A percentile compares a stretch with the other conserved stretches of the same genome.
Evolutionary conservation across 2,797 vertebrate genomes (phyloP).

Genomic region (Squalus acanthias): DNA sequence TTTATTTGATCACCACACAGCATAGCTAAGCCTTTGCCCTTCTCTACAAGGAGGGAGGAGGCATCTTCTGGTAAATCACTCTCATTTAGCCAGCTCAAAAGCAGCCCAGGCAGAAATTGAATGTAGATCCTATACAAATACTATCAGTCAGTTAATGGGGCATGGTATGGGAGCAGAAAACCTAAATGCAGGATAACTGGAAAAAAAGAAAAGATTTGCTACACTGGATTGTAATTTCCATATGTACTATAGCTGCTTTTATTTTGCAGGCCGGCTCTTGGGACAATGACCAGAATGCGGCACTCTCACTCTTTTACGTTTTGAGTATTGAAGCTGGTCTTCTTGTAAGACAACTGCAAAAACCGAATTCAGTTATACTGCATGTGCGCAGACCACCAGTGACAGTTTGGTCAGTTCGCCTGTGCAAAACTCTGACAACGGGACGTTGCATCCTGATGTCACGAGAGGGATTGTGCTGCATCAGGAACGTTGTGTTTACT

Average conservation of each 20-base stretch:
- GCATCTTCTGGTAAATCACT: neutral
- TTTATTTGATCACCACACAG: neutral
- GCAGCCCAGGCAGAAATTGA: neutral
- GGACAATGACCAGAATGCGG: neutral
- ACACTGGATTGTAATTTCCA: neutral
- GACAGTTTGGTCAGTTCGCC: neutral
- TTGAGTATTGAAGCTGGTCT: neutral
- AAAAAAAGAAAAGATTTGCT: neutral
- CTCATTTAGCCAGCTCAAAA: neutral
- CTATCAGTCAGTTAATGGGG: neutral
- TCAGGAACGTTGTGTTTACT: neutral
- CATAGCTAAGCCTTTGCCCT: neutral
- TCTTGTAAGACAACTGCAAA: neutral
- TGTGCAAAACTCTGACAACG: neutral
- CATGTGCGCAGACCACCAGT: neutral
- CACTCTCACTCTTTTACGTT: neutral
- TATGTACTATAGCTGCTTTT: neutral
- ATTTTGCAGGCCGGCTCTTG: neutral
- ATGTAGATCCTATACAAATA: neutral
- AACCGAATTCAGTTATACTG: neutral
- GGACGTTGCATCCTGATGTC: neutral
- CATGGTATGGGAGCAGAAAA: neutral
- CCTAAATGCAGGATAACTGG: neutral
- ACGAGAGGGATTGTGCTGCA: neutral
- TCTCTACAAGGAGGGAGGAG: neutral